Evolutionary conservation across 2,888 invertebrate species (phyloP).

Genomic region (Ferrisia virgata): DNA sequence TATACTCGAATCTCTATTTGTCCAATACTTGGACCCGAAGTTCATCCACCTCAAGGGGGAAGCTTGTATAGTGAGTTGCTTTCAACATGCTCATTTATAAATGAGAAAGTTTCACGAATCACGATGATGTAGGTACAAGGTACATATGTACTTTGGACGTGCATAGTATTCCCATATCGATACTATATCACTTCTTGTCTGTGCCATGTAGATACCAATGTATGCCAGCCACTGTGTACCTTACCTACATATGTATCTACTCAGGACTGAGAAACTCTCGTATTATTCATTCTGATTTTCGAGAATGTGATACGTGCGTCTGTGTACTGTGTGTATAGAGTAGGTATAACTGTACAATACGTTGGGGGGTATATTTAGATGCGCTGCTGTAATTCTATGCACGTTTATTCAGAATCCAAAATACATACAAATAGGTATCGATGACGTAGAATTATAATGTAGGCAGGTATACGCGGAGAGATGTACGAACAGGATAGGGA

Average conservation of each 20-base stretch:
- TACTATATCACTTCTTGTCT: background rate
- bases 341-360: too few species aligned
- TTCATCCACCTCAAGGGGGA: background rate
- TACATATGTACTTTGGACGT: background rate
- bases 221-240: too few species aligned
- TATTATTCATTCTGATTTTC: too few species aligned
- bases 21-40: background rate
- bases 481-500: background rate
- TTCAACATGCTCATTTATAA: background rate
- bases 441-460: background rate
- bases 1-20: too few species aligned
- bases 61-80: background rate
- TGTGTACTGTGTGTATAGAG: too few species aligned
- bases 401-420: background rate
- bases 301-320: too few species aligned
- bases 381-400: background rate
- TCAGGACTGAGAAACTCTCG: too few species aligned
- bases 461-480: background rate
- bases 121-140: too few species aligned
- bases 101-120: background rate
- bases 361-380: background rate
- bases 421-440: background rate
- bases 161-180: background rate
- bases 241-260: too few species aligned
- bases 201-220: too few species aligned